Percentiles rank a stretch among this genome's conserved stretches.
Evolutionary conservation across 2,888 invertebrate species (phyloP).

Genomic region (Odontomyia ornata): DNA sequence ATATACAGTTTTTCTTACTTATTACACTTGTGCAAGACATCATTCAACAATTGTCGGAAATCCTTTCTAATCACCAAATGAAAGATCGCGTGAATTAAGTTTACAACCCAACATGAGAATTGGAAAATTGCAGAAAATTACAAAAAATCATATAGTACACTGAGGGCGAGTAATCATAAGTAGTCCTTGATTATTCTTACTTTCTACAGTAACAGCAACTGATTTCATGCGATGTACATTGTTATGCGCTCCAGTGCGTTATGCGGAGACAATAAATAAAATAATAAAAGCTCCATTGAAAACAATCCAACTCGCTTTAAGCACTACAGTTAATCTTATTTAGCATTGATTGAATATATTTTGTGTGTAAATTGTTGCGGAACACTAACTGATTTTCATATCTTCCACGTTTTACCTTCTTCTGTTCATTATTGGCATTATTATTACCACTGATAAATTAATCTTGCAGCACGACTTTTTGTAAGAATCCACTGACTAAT

Average conservation of each 20-base stretch:
- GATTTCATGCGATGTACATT: too few species aligned
- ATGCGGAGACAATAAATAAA: too few species aligned
- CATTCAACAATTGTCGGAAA: conserved; percentile 22
- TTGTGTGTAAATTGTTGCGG: conserved; percentile 22
- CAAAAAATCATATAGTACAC: background rate
- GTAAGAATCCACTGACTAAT: background rate
- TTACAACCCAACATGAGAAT: background rate
- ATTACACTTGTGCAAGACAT: background rate
- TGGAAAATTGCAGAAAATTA: background rate
- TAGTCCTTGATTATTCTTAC: conserved; percentile 15
- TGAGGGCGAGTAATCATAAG: background rate
- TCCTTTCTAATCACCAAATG: background rate
- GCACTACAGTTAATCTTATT: background rate
- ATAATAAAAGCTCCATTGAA: background rate
- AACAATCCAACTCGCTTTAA: conserved; percentile 26
- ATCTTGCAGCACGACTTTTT: conserved; percentile 38
- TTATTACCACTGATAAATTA: conserved; percentile 21
- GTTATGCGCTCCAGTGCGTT: too few species aligned
- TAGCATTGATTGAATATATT: conserved; percentile 17
- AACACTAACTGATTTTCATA: conserved; percentile 20
- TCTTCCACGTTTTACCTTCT: conserved; percentile 10
- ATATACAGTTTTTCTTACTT: background rate
- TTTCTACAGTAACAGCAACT: too few species aligned
- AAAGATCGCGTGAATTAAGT: background rate
- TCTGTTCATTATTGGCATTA: conserved; percentile 4